Evolutionary conservation across 2,113 vertebrate genomes (phyloP).

Genomic region (Nipponia nippon): DNA sequence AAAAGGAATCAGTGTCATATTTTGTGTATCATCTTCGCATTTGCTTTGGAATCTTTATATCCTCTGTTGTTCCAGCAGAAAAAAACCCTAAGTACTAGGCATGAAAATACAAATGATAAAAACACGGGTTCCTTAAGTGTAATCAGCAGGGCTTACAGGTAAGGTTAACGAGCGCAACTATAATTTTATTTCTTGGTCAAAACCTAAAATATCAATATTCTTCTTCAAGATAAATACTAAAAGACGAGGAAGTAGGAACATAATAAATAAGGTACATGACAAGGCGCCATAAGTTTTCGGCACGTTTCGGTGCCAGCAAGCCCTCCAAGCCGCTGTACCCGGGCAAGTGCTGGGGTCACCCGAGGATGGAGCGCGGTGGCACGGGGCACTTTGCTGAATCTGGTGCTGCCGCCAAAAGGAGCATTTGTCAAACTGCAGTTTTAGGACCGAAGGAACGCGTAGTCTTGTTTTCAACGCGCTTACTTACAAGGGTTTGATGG

Average conservation of each 20-base stretch:
- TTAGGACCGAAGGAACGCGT: accelerated
- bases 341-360: neutral
- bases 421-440: neutral
- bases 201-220: neutral
- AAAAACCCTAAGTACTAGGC: neutral
- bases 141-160: neutral
- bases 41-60: neutral
- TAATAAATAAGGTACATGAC: accelerated
- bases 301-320: neutral
- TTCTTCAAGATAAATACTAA: neutral
- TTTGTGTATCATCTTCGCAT: neutral
- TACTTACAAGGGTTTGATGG: neutral
- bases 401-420: constrained; percentile 36
- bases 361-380: neutral
- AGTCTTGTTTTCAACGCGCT: accelerated
- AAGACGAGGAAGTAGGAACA: neutral
- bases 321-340: neutral
- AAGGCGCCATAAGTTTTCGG: neutral
- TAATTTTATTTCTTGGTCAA: neutral
- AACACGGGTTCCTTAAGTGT: neutral
- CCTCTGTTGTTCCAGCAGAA: neutral
- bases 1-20: neutral
- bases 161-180: neutral
- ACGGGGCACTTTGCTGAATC: neutral
- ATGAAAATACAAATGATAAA: neutral